Base-by-base conservation (phyloP, 2,113 vertebrate species). In the Atherinomorus stipes region DNA sequence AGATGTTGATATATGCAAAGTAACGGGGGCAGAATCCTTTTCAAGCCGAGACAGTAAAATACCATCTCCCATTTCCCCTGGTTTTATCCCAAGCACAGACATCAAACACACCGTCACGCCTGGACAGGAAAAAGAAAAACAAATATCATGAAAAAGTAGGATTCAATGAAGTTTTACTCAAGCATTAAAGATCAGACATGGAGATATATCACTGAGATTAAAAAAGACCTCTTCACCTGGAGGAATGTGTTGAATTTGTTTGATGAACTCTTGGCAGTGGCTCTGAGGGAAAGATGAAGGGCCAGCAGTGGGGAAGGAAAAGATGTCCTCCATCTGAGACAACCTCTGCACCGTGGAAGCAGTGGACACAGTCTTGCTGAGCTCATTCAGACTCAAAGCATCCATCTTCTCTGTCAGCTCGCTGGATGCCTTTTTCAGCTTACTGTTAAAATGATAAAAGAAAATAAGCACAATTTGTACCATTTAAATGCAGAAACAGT, bases 41-140 rank as follows among this genome's bases (percentile, higher is more conserved):
- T 96, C 93, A 59, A 99, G 88, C 23, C 96, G 94, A 0, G 97
- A 93, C 83, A 99, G 64, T 15, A 98, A 78, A 65, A 98, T 69
- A 10, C 89, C 88, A 81, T 95, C 90, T 10, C 95, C 94, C 1
- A 84, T 13, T 0, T 88, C 86, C 15, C 92, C 89, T 1, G 94
- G 93, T 71, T 91, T 93, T 12, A 93, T 40, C 11, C 92, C 89
- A 50, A 88, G 76, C 51, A 96, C 71, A 11, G 95, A 93, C 88
- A 99, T 71, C 61, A 97, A 53, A 45, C 97, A 98, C 73, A 97
- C 94, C 0, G 92, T 95, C 25, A 97, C 85, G 5, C 95, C 97
- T 98, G 79, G 0, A 62, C 9, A 60, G 22, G 60, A 47, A 16
- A 56, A 18, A 31, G 11, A 19, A 18, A 34, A 4, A 1, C 8